phyloP scores from a whole-genome alignment of 1,140 invertebrate species.

The Drosophila virilis region DNA sequence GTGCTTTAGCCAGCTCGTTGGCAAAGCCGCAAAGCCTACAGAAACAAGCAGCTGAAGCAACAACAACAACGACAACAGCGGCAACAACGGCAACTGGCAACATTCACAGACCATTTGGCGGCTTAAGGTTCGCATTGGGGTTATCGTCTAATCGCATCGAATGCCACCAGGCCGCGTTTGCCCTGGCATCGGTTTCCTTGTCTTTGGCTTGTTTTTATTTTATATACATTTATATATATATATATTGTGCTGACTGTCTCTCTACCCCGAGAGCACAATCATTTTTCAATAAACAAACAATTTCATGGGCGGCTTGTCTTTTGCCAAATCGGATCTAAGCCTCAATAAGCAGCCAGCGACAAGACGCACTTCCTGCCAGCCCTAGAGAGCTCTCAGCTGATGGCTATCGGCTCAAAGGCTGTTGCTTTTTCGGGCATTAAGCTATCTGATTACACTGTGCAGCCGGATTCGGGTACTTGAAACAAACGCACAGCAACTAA shows the following conservation, averaged over 20 bases:
- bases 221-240: constrained; percentile 9
- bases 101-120: constrained; percentile 81
- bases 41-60: constrained; percentile 35
- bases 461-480: constrained; percentile 39
- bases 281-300: constrained; percentile 83
- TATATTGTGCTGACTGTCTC: constrained; percentile 24
- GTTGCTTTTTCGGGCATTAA: constrained; percentile 26
- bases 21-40: constrained; percentile 71
- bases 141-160: constrained; percentile 81
- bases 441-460: constrained; percentile 60
- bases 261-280: constrained; percentile 58
- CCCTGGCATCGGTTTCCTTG: constrained; percentile 31
- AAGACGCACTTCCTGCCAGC: constrained; percentile 73
- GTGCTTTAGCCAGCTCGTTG: constrained; percentile 46
- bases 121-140: constrained; percentile 78
- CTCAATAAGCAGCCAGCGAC: constrained; percentile 81
- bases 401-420: constrained; percentile 62
- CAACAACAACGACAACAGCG: constrained; percentile 13
- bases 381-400: constrained; percentile 35
- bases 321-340: constrained; percentile 80
- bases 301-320: constrained; percentile 81
- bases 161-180: constrained; percentile 46
- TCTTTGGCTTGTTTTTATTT: constrained; percentile 38
- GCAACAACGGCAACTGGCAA: constrained; percentile 54
- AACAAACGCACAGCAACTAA: constrained; percentile 18